Evolutionary conservation across 2,888 invertebrate genomes (phyloP), one percentile per base, ranked within the genome.

Genomic region (Phengaris alcon): DNA sequence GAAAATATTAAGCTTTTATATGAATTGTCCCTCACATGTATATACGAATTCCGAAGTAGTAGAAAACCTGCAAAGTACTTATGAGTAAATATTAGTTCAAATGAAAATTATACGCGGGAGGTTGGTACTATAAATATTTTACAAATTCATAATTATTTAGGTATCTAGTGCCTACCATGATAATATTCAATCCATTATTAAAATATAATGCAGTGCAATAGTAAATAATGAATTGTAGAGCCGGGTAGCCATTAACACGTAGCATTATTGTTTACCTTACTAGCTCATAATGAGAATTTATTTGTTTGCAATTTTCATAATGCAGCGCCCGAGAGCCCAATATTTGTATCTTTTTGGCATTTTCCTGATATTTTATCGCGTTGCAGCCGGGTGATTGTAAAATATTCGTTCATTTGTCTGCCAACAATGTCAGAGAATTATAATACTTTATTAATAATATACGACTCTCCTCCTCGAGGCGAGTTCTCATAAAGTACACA

Each of bases 261-360:
- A 86, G 84, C 85, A 84, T 86, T 87, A 87, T 70, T 75, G 70
- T 88, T 89, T 88, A 88, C 86, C 87, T 85, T 85, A 86, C 85
- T 84, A 85, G 83, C 83, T 82, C 83, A 85, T 88, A 90, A 89
- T 88, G 87, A 89, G 86, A 89, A 90, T 90, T 89, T 90, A 89
- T 90, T 86, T 87, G 86, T 87, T 84, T 86, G 83, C 86, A 84
- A 87, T 89, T 90, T 88, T 88, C 88, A 88, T 88, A 88, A 88
- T 88, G 86, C 85, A 84, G 83, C 83, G 83, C 82, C 82, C 81
- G 82, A 82, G 83, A 84, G 84, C 84, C 82, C 83, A 84, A 87
- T 87, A 85, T 82, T 85, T 82, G 81, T 80, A 82, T 82, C 80
- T 82, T 84, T 86, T 86, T 82, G 82, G 82, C 80, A 82, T 82